phyloP scores from a whole-genome alignment of 2,113 vertebrate species.

The Craseonycteris thonglongyai region DNA sequence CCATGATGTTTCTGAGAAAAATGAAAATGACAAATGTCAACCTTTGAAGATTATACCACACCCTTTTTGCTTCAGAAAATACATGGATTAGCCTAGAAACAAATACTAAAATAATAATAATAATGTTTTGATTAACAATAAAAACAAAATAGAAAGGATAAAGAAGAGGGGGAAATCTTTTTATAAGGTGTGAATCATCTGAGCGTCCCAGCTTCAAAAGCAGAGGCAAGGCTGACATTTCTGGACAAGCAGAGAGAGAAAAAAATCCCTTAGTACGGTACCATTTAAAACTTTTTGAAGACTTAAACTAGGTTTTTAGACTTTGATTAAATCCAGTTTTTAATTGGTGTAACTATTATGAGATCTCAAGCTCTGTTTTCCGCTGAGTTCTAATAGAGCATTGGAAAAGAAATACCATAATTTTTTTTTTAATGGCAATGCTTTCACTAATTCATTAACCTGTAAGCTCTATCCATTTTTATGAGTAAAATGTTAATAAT shows the following conservation, averaged over 20 bases:
- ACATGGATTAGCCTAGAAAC: neutral
- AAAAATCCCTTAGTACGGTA: neutral
- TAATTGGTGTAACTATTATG: neutral
- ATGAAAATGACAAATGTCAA: neutral
- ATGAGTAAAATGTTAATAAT: neutral
- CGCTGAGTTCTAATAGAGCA: neutral
- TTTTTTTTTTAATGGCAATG: neutral
- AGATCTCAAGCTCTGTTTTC: neutral
- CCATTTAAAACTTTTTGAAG: neutral
- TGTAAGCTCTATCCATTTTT: neutral
- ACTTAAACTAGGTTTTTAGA: neutral
- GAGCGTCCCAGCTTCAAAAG: neutral
- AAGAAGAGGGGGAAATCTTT: neutral
- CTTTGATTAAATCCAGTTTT: neutral
- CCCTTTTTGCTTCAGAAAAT: slow-evolving; percentile 11
- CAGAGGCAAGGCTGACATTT: neutral
- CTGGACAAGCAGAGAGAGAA: neutral
- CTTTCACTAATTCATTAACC: neutral
- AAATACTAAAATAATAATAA: slow-evolving; percentile 31
- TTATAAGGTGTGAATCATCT: neutral
- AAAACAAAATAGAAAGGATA: neutral
- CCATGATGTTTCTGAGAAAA: neutral
- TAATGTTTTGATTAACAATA: slow-evolving; percentile 35
- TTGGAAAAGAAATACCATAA: neutral
- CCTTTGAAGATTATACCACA: neutral